Evolutionary conservation across 2,797 vertebrate species (phyloP).

Genomic region (Valencia hispanica): DNA sequence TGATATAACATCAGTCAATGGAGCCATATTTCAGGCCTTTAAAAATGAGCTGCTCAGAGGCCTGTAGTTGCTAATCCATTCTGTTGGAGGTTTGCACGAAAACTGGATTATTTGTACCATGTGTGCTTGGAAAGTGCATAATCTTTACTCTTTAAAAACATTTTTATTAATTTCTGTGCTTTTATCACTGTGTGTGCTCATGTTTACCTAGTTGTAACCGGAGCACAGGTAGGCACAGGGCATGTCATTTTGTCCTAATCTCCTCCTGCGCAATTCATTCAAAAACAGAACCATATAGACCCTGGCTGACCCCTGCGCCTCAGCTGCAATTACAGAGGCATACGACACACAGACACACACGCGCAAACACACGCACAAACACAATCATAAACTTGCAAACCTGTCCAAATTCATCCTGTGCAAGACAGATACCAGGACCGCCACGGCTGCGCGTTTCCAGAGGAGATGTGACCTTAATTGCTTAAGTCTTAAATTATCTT

Average conservation of each 20-base stretch:
- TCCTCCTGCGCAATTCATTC: slow-evolving; percentile 71
- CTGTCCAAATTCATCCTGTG: slow-evolving; percentile 82
- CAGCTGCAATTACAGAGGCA: slow-evolving; percentile 72
- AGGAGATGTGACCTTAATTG: slow-evolving; percentile 84
- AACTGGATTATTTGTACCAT: slow-evolving; percentile 47
- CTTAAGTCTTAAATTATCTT: slow-evolving; percentile 87
- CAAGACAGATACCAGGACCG: slow-evolving; percentile 78
- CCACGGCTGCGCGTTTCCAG: slow-evolving; percentile 75
- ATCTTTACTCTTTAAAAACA: slow-evolving; percentile 29
- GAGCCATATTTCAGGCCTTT: slow-evolving; percentile 36
- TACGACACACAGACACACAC: slow-evolving; percentile 44
- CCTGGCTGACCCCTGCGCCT: slow-evolving; percentile 75
- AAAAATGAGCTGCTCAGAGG: slow-evolving; percentile 41
- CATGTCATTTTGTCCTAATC: slow-evolving; percentile 76
- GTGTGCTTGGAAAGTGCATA: slow-evolving; percentile 52
- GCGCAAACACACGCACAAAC: slow-evolving; percentile 48
- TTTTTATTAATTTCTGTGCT: slow-evolving; percentile 5
- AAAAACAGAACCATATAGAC: slow-evolving; percentile 68
- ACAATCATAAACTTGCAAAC: slow-evolving; percentile 45
- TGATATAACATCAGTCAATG: slow-evolving; percentile 45
- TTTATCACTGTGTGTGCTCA: slow-evolving; percentile 17
- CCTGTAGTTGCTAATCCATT: slow-evolving; percentile 49
- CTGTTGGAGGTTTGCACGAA: slow-evolving; percentile 55
- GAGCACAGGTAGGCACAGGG: slow-evolving; percentile 60
- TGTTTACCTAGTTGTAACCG: slow-evolving; percentile 76